These are phyloP conservation scores for Callithrix jacchus DNA, from an alignment of 2,113 vertebrate genomes.

Conservation along the genomic window DNA sequence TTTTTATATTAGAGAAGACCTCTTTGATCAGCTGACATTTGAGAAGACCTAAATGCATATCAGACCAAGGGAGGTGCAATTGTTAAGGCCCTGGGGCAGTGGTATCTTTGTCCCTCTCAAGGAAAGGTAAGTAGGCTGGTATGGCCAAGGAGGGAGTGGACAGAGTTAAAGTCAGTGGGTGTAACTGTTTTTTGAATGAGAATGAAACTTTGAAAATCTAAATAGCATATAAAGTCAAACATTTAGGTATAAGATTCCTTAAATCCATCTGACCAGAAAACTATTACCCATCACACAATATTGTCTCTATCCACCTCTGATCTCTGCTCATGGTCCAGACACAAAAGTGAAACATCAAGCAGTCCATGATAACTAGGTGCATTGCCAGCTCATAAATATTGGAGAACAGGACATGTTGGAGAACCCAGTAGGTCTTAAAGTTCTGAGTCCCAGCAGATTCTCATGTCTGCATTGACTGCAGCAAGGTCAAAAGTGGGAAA, in stretches of 20 bases:
- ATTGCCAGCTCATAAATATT: not conserved
- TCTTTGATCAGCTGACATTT: not conserved
- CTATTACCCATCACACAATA: not conserved
- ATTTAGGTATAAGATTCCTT: not conserved
- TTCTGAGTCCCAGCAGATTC: not conserved
- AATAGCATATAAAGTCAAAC: not conserved
- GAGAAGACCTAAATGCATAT: not conserved
- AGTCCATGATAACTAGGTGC: accelerated
- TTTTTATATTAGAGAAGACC: not conserved
- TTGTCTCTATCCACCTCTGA: not conserved
- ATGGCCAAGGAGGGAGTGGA: not conserved
- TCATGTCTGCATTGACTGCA: not conserved
- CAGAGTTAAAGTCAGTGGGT: not conserved
- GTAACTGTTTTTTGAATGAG: not conserved
- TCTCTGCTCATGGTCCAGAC: not conserved
- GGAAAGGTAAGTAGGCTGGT: not conserved
- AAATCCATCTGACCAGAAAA: not conserved
- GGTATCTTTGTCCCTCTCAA: not conserved
- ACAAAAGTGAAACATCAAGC: not conserved
- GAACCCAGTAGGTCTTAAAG: not conserved
- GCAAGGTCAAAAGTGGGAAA: not conserved
- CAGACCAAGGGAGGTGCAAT: not conserved
- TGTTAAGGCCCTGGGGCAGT: not conserved
- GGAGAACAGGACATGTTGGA: not conserved
- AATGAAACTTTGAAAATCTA: conserved; percentile 6